A percentile compares a stretch with the other conserved stretches of the same genome.
Evolutionary conservation across 2,888 invertebrate genomes (phyloP).

Genomic region (Cerastis leucographa): DNA sequence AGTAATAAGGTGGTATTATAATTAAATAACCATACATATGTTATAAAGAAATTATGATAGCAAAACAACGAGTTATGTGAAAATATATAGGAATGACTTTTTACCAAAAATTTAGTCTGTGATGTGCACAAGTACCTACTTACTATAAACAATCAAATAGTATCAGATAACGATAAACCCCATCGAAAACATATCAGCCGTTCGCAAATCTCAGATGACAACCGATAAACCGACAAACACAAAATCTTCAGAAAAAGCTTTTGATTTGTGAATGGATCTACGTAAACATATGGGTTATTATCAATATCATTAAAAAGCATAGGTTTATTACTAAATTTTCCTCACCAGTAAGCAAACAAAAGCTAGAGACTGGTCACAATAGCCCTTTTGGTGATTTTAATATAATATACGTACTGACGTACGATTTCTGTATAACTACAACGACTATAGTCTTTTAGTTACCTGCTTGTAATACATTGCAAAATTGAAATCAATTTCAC

Average conservation of each 20-base stretch:
- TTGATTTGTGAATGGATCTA: neutral
- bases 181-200: neutral
- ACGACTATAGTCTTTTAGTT: neutral
- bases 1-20: too few species aligned
- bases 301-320: neutral
- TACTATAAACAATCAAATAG: constrained; percentile 13
- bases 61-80: neutral
- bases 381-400: too few species aligned
- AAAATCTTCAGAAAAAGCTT: neutral
- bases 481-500: neutral
- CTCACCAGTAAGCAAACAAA: neutral
- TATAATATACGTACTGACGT: too few species aligned
- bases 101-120: neutral
- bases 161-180: constrained; percentile 9
- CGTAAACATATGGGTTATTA: neutral
- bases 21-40: too few species aligned
- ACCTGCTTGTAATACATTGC: neutral
- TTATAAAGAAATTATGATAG: too few species aligned
- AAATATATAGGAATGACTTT: neutral
- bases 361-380: too few species aligned
- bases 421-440: too few species aligned
- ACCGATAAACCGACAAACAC: neutral
- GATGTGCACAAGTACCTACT: neutral
- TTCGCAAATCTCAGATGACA: constrained; percentile 1
- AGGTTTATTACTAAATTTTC: neutral